phyloP scores from a whole-genome alignment of 1,140 invertebrate species.

The Drosophila pallidifrons region DNA sequence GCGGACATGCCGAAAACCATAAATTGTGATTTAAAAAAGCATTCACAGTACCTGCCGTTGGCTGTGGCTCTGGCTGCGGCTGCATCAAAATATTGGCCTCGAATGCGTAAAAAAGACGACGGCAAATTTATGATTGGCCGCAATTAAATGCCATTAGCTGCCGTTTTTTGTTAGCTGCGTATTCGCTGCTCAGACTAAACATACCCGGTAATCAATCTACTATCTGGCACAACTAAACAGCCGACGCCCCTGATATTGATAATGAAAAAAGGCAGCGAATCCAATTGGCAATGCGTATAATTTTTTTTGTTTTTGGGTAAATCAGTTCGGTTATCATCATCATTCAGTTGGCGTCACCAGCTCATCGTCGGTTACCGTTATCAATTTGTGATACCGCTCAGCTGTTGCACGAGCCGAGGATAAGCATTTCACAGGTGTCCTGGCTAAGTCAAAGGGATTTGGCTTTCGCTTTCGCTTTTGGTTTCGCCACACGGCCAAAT shows the following conservation, averaged over 20 bases:
- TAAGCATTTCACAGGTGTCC: conserved; percentile 7
- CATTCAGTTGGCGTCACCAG: conserved; percentile 5
- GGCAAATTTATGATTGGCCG: conserved; percentile 54
- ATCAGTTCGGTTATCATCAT: conserved; percentile 2
- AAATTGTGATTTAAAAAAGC: conserved; percentile 63
- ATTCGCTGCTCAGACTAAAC: background rate
- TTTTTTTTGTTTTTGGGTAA: background rate
- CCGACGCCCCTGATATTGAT: conserved; percentile 28
- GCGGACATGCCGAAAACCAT: conserved; percentile 41
- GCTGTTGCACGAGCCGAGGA: background rate
- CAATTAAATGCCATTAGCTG: conserved; percentile 49
- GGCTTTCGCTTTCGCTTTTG: conserved; percentile 1
- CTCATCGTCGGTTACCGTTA: background rate
- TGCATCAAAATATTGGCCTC: conserved; percentile 31
- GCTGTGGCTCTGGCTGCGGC: background rate
- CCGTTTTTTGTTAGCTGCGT: conserved; percentile 1
- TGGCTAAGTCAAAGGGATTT: conserved; percentile 16
- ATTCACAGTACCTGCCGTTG: conserved; percentile 22
- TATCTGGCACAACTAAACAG: conserved; percentile 28
- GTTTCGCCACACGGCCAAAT: background rate
- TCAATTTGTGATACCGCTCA: background rate
- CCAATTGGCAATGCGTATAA: background rate
- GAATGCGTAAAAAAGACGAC: conserved; percentile 21
- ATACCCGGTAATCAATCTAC: conserved; percentile 1
- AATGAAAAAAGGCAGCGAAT: conserved; percentile 7